Evolutionary conservation across 1,140 invertebrate species (phyloP).

Genomic region (Drosophila bipectinata): DNA sequence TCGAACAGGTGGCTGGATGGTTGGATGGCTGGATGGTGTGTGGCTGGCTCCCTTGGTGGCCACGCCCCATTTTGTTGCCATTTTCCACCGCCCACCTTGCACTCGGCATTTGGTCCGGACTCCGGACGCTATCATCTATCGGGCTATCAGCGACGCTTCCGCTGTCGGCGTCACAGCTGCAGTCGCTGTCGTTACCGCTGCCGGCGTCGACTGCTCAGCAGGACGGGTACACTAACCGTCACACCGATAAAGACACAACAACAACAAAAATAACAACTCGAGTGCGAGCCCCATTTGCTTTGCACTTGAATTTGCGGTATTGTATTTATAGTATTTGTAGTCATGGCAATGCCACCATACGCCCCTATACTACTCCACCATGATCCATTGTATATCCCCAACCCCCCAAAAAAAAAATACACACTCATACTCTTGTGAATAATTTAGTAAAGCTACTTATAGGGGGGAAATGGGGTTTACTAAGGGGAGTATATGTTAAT

Average conservation of each 20-base stretch:
- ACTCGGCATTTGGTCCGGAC: constrained; percentile 65
- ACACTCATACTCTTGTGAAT: constrained; percentile 4
- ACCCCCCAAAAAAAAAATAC: constrained; percentile 3
- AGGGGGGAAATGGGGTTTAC: too few relatives aligned
- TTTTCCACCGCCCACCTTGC: constrained; percentile 47
- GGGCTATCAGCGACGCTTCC: constrained; percentile 62
- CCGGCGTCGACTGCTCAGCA: constrained; percentile 9
- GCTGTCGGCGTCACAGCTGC: constrained; percentile 26
- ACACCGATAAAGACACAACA: constrained; percentile 35
- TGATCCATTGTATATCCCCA: constrained; percentile 4
- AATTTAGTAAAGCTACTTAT: constrained; percentile 6
- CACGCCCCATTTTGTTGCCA: constrained; percentile 50
- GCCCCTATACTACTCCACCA: constrained; percentile 16
- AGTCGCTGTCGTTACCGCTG: constrained; percentile 18
- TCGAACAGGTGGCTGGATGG: constrained; percentile 48
- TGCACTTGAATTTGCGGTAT: constrained; percentile 71
- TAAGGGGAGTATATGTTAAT: too few relatives aligned
- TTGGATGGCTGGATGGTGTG: background rate
- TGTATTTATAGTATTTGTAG: constrained; percentile 68
- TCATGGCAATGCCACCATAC: constrained; percentile 35
- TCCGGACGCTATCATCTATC: constrained; percentile 34
- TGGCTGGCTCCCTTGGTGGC: constrained; percentile 30
- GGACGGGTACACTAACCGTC: constrained; percentile 44
- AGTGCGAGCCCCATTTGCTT: constrained; percentile 54
- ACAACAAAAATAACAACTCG: background rate